Conservation (phyloP, 2,888 invertebrate genomes). For the Campopleginae sp. region DNA sequence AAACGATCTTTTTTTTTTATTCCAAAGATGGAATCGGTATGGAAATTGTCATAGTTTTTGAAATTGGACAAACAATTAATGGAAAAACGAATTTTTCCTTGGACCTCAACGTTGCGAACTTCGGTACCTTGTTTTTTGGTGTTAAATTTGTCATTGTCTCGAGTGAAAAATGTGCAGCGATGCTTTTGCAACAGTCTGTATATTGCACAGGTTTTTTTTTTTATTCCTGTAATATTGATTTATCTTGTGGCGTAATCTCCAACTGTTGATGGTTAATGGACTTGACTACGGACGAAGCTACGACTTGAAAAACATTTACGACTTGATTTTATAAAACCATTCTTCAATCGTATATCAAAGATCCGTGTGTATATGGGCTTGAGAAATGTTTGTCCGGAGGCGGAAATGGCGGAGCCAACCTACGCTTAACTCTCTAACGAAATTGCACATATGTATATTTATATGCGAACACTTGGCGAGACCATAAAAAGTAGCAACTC, state of each 20-base stretch:
- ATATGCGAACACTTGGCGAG: slow-evolving; percentile 20
- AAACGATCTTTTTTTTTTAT: too few relatives aligned
- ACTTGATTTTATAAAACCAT: slow-evolving; percentile 67
- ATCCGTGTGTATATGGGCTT: slow-evolving; percentile 34
- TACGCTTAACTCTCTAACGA: slow-evolving; percentile 21
- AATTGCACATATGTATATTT: slow-evolving; percentile 27
- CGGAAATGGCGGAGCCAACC: slow-evolving; percentile 49
- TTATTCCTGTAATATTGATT: slow-evolving; percentile 39
- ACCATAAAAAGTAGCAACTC: slow-evolving; percentile 42
- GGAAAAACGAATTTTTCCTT: too few relatives aligned
- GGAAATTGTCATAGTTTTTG: too few relatives aligned
- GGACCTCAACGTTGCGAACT: too few relatives aligned
- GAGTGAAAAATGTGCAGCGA: too few relatives aligned
- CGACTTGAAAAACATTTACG: slow-evolving; percentile 67
- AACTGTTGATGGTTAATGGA: slow-evolving; percentile 68
- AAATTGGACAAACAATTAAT: too few relatives aligned
- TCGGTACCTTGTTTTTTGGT: too few relatives aligned
- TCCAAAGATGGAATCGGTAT: too few relatives aligned
- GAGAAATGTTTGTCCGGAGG: slow-evolving; percentile 43
- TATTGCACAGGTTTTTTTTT: background rate
- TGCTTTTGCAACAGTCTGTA: background rate
- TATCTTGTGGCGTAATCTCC: slow-evolving; percentile 50
- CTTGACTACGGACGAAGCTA: slow-evolving; percentile 52
- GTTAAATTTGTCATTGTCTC: too few relatives aligned
- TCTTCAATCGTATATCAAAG: slow-evolving; percentile 38